Base-by-base conservation (phyloP, 2,113 vertebrate species). In the Strix aluco region DNA sequence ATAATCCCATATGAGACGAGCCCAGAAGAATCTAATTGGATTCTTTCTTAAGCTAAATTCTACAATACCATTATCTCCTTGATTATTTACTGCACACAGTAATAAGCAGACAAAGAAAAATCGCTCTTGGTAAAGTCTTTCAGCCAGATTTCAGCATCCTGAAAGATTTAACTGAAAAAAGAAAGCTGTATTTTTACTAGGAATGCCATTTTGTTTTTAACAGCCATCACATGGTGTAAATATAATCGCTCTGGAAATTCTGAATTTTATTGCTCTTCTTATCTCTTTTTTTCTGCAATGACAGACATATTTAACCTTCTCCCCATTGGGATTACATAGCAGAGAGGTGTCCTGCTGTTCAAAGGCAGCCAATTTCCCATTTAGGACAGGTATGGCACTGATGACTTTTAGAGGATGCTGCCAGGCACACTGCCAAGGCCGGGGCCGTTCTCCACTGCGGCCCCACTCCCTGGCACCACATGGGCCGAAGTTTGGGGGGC, bases 311-410 rank as follows among this genome's bases (percentile, higher is more conserved):
- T 20, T 38, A 29, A 23, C 13, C 34, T 55, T 44, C 14, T 61
- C 42, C 30, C 21, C 38, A 2, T 1, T 0, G 6, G 59, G 13
- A 16, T 11, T 29, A 5, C 0, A 4, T 2, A 8, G 46, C 83
- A 40, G 59, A 52, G 52, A 47, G 30, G 36, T 5, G 20, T 2
- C 27, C 61, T 21, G 36, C 44, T 8, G 11, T 8, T 40, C 40
- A 5, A 10, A 25, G 67, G 51, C 3, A 3, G 23, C 16, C 63
- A 14, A 38, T 27, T 52, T 27, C 59, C 70, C 14, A 0, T 10
- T 3, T 15, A 17, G 27, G 38, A 42, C 52, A 10, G 21, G 29
- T n/a, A 8, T 9, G 3, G 42, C n/a, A 6, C 57, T 13, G 52
- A 5, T 10, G 67, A 6, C 11, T 40, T 17, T 52, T 6, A 52